Evolutionary conservation across 2,797 vertebrate genomes (phyloP), one percentile per base, ranked within the genome.

Genomic region (Coregonus sp.): DNA sequence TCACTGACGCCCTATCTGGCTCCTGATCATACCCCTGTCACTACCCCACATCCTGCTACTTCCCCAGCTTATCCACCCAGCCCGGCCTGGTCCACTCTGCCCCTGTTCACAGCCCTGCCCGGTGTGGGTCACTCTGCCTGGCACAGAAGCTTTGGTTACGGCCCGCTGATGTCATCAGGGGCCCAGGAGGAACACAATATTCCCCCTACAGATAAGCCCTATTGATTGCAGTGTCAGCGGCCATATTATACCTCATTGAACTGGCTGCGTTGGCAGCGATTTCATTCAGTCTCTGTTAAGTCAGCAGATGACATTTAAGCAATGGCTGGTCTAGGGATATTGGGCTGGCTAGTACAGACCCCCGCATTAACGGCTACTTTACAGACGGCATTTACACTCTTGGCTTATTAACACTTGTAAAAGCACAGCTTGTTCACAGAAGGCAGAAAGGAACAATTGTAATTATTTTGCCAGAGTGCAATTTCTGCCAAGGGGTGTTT

Each of bases 191-290:
- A 86, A 85, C 87, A 84, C 85, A 81, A 77, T 83, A 89, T 86
- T 88, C 89, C 88, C 90, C 85, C 86, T 80, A 83, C 89, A 90
- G 89, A 92, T 90, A 80, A 76, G 76, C 80, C 76, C 80, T 88
- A 94, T 94, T 87, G 94, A 94, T 94, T 88, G 84, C 81, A 83
- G 83, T 90, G 91, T 94, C 92, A 92, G 81, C 81, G 88, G 87
- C 86, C 84, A 89, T 87, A 91, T 92, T 91, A 92, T 84, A 89
- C 84, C 86, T 91, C 83, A 80, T 75, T 86, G 90, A 86, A 87
- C 86, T 76, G 80, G 72, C 81, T 61, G 6, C 15, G 72, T 78
- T 82, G 85, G 80, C 74, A 80, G 74, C 73, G 81, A 71, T 88
- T 92, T 87, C 75, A 83, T 81, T 86, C 86, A 85, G 81, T 80